Base-by-base conservation (phyloP, 2,113 vertebrate species). In the Mola mola region DNA sequence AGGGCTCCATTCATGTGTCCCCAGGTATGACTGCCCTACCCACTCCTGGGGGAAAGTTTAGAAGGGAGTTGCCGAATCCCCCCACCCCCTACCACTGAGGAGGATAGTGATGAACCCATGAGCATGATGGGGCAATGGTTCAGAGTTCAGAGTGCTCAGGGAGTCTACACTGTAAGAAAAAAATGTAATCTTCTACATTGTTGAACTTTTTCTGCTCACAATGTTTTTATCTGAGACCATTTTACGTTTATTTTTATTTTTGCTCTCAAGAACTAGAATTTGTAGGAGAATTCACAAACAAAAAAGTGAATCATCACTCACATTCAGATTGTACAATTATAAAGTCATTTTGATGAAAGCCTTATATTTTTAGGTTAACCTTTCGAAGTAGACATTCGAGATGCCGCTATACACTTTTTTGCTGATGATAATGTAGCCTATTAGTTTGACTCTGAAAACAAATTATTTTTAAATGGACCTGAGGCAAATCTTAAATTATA, bases 1-100 rank as follows among this genome's bases (percentile, higher is more conserved):
- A 93, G 90, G 88, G 89, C 75, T 93, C 91, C 72, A 85, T 95
- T 94, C 92, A 93, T 87, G 91, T 85, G 92, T 91, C 91, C 88
- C 81, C 92, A 95, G 92, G 90, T 93, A 92, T 92, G 89, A 94
- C 91, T 77, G 29, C 52, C 77, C 42, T 33, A 53, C 62, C 44
- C 53, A 26, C 44, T 40, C 17, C 62, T 12, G 46, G 33, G 67
- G 29, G 13, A 9, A 8, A 11, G 12, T 5, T 8, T 10, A 24
- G 15, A 22, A 29, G 41, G 0, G 5, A 28, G 40, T 42, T 49
- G 66, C 64, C 25, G 64, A 73, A 79, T 78, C 73, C 56, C 38
- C 11, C n/a, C 50, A 59, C 61, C 72, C 61, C 60, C n/a, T n/a
- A n/a, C n/a, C n/a, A n/a, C 66, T 21, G 9, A 13, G 29, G 52